Evolutionary conservation across 1,140 invertebrate species (phyloP), one percentile per base, ranked within the genome.

Genomic region (Neuroterus valhalla): DNA sequence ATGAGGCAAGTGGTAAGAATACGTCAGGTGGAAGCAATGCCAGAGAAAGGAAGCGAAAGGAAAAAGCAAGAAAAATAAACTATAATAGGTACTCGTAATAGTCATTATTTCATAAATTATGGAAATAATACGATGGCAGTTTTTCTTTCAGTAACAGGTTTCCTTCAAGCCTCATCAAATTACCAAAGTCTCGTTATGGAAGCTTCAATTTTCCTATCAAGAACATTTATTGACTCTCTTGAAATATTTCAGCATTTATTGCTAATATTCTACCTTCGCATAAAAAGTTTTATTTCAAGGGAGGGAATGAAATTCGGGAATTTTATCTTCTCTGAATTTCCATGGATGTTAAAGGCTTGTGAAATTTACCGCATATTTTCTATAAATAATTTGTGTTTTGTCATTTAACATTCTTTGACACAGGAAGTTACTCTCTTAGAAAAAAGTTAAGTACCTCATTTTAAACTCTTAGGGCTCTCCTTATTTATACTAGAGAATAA

Each of bases 191-290:
- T 38, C 6, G 31, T 38, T 38, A 38, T 38, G 31, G 23, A 11
- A 26, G n/a, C 31, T 14, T n/a, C 31, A 38, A 23, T 31, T 31
- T 62, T 62, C 31, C 55, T 62, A 31, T 62, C 31, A 3, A n/a
- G 14, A 62, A 26, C 31, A 62, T 62, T 62, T 62, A 62, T 62
- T 62, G 31, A 62, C 55, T 62, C 55, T 62, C 8, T 62, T 38
- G 55, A 62, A 62, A 62, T 62, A 62, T 62, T 26, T 38, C 2
- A 31, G 31, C 26, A 62, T 62, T 62, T 31, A 62, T 62, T 15
- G 55, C n/a, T 38, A 23, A 62, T 62, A 62, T 31, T 62, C 31
- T 62, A 31, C 3, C 15, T 31, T 14, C 14, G n/a, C n/a, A 23
- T 62, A n/a, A 8, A 31, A 21, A 62, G n/a, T 31, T 38, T 62